These are phyloP conservation scores for Meganola albula DNA, from an alignment of 2,888 invertebrate genomes.

Conservation along the genomic window DNA sequence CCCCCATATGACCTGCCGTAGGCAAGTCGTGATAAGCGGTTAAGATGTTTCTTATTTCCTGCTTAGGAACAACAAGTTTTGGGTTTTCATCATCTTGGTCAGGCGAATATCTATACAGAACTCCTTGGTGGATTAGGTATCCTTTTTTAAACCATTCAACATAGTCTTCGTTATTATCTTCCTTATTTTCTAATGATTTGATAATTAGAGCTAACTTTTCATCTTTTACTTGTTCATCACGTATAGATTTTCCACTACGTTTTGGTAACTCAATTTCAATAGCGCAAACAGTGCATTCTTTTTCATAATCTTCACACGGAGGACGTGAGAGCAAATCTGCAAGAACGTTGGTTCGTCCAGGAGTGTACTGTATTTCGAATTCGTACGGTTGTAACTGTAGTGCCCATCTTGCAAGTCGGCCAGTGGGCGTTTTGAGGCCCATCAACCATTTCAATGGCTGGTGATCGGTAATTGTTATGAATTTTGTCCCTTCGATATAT, in stretches of 20 bases:
- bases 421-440: conserved; percentile 38
- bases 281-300: conserved; percentile 9
- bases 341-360: conserved; percentile 39
- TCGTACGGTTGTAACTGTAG: conserved; percentile 43
- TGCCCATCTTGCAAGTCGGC: conserved; percentile 53
- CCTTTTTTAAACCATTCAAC: conserved; percentile 1
- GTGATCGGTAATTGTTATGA: conserved; percentile 49
- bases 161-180: no score
- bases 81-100: conserved; percentile 8
- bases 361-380: conserved; percentile 39
- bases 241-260: background rate
- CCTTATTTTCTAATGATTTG: no score
- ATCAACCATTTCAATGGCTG: conserved; percentile 50
- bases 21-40: conserved; percentile 7
- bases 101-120: conserved; percentile 5
- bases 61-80: conserved; percentile 9
- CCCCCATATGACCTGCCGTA: conserved; percentile 6
- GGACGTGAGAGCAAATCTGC: conserved; percentile 32
- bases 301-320: background rate
- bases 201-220: no score
- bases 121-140: conserved; percentile 2
- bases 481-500: conserved; percentile 32
- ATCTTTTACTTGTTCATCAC: conserved; percentile 3
- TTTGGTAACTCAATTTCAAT: background rate
- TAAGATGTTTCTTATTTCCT: no score